phyloP scores from a whole-genome alignment of 2,113 vertebrate species.

The Apteryx owenii region DNA sequence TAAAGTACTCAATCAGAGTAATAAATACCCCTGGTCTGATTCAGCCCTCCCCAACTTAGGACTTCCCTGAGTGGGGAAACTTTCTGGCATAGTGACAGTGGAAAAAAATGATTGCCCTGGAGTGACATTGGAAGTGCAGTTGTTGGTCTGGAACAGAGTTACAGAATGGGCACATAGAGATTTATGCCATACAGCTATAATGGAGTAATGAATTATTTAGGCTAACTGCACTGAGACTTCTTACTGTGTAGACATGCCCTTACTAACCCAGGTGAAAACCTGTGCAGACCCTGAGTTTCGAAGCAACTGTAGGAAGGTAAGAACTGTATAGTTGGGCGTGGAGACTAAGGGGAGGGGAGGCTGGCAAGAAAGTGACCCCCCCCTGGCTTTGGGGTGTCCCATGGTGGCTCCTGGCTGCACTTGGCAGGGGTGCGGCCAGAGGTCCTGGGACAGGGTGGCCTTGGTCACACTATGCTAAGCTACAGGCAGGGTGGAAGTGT shows the following conservation, averaged over 20 bases:
- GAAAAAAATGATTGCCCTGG: neutral
- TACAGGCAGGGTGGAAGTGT: neutral
- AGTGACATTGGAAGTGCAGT: neutral
- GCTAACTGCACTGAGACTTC: neutral
- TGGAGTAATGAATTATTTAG: neutral
- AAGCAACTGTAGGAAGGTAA: neutral
- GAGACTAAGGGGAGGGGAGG: neutral
- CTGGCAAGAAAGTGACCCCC: neutral
- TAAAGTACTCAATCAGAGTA: conserved; percentile 10
- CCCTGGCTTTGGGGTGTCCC: neutral
- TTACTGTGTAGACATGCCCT: neutral
- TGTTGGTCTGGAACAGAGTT: neutral
- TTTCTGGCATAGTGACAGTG: neutral
- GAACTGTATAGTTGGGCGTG: neutral
- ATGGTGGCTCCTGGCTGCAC: accelerated
- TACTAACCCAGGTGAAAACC: neutral
- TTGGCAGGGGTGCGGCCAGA: neutral
- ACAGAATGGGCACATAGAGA: neutral
- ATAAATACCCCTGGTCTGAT: neutral
- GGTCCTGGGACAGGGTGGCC: neutral
- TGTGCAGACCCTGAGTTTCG: neutral
- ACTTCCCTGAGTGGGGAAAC: neutral
- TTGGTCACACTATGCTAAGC: neutral
- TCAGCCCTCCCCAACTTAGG: neutral
- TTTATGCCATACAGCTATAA: neutral